phyloP scores from a whole-genome alignment of 2,113 vertebrate species.

The Ceratotherium simum region DNA sequence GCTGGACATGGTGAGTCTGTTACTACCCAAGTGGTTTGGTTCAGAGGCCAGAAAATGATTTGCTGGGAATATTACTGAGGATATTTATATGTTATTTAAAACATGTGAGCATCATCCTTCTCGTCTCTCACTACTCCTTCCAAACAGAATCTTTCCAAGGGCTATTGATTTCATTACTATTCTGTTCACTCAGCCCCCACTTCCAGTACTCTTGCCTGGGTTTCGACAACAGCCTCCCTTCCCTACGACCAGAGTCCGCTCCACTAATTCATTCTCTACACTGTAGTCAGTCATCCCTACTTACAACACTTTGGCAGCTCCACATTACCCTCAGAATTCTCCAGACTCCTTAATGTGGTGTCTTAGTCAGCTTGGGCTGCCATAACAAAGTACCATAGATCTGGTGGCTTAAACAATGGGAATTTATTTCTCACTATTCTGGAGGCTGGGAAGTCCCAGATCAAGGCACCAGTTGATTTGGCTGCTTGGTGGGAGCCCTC shows the following conservation, averaged over 20 bases:
- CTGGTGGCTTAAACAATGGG: background rate
- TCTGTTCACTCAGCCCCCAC: background rate
- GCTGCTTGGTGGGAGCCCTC: background rate
- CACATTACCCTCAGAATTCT: background rate
- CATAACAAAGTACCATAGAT: background rate
- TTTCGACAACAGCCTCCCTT: background rate
- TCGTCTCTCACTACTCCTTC: background rate
- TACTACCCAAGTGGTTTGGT: background rate
- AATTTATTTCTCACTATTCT: background rate
- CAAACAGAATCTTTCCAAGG: background rate
- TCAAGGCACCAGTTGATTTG: background rate
- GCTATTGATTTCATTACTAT: background rate
- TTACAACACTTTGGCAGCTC: background rate
- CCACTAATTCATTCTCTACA: background rate
- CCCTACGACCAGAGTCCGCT: background rate
- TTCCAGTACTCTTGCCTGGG: background rate
- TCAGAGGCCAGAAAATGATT: background rate
- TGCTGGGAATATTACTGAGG: background rate
- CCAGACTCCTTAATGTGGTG: background rate
- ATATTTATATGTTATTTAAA: background rate
- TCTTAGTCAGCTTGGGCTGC: background rate
- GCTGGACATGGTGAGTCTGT: background rate
- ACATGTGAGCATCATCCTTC: background rate
- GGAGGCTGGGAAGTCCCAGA: background rate
- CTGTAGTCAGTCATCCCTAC: background rate